Percentiles rank a stretch among this genome's conserved stretches.
Conservation (phyloP, 1,140 invertebrate genomes). For the Nixonia krombeini region DNA sequence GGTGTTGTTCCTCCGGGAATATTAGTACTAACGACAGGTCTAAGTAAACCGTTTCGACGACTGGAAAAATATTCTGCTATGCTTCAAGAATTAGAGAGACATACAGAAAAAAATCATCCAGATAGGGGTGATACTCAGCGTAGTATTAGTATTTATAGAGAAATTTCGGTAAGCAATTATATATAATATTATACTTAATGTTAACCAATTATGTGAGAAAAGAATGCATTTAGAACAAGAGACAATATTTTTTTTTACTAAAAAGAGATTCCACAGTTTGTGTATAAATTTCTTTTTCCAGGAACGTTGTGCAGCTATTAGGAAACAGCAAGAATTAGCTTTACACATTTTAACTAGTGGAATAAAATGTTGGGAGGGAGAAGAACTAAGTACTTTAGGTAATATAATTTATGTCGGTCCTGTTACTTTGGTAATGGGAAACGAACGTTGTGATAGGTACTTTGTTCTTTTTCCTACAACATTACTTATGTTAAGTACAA, state of each 20-base stretch:
- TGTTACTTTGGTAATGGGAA: constrained; percentile 81
- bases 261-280: too few species aligned
- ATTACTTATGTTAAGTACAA: constrained; percentile 91
- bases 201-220: too few species aligned
- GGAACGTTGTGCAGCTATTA: constrained; percentile 85
- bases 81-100: constrained; percentile 94
- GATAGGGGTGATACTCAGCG: constrained; percentile 97
- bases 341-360: constrained; percentile 93
- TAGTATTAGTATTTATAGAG: constrained; percentile 93
- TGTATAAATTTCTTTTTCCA: constrained; percentile 61
- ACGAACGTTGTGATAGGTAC: constrained; percentile 87
- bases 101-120: constrained; percentile 94
- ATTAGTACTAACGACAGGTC: constrained; percentile 89
- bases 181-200: neutral
- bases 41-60: constrained; percentile 95
- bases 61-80: constrained; percentile 95
- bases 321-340: constrained; percentile 97
- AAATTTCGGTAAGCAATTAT: constrained; percentile 84
- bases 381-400: constrained; percentile 82
- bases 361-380: constrained; percentile 96
- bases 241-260: too few species aligned
- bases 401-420: constrained; percentile 90
- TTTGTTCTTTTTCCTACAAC: constrained; percentile 92
- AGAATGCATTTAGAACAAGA: too few species aligned
- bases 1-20: constrained; percentile 88